phyloP scores from a whole-genome alignment of 92 coral and sea anemone genomes.

The Chrysogorgia sp. region DNA sequence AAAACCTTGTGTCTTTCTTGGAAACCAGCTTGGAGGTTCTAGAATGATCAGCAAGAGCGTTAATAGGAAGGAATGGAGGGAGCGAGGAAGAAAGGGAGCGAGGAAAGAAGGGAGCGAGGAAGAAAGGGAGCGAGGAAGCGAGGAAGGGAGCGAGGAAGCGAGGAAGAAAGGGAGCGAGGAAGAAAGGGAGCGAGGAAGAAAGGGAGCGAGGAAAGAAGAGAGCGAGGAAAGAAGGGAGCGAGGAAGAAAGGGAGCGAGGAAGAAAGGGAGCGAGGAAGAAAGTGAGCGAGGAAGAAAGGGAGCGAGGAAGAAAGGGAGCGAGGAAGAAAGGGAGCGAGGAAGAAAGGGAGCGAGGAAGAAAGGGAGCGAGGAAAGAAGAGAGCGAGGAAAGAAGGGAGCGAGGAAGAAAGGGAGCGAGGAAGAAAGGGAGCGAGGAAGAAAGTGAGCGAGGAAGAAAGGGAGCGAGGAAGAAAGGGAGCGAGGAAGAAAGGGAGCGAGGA shows the following conservation, averaged over 20 bases:
- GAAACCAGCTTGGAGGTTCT: conserved; percentile 90
- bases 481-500: background rate
- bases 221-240: too few species aligned
- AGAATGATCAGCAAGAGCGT: background rate
- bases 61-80: background rate
- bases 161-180: background rate
- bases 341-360: background rate
- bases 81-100: too few species aligned
- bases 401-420: background rate
- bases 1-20: conserved; percentile 77
- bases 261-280: background rate
- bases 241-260: background rate
- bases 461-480: background rate
- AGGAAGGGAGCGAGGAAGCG: background rate
- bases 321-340: background rate
- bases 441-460: background rate
- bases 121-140: background rate
- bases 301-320: background rate
- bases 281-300: too few species aligned
- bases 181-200: background rate
- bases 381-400: too few species aligned
- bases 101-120: background rate
- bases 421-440: background rate
- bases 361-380: background rate
- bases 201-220: background rate